Conservation (phyloP, 2,888 invertebrate genomes). For the Tromatobia lineatoria region DNA sequence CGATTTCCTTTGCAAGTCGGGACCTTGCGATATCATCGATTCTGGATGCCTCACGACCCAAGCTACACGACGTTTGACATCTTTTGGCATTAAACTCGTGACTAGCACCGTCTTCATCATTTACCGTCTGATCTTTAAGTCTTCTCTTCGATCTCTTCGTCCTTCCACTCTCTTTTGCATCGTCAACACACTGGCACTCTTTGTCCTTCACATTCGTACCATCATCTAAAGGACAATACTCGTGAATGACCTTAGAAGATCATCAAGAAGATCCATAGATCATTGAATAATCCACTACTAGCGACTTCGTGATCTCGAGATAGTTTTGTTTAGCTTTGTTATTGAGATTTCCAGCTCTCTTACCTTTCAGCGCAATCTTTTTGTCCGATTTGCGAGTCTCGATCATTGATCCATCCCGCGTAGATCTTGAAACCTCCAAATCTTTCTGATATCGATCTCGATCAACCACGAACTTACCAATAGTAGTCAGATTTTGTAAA, state of each 20-base stretch:
- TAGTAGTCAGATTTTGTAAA: not conserved
- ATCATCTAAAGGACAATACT: slow-evolving; percentile 1
- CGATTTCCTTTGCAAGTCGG: not conserved
- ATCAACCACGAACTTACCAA: not conserved
- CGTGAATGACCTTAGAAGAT: not conserved
- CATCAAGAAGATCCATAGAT: slow-evolving; percentile 11
- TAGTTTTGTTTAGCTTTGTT: not conserved
- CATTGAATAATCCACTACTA: not conserved
- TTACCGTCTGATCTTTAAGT: slow-evolving; percentile 22
- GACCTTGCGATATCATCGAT: not conserved
- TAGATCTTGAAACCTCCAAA: not conserved
- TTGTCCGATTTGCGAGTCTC: not conserved
- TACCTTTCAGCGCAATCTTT: not conserved
- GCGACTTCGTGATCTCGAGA: not conserved
- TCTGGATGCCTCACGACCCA: not conserved
- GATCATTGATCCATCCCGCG: not conserved
- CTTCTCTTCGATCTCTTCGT: slow-evolving; percentile 3
- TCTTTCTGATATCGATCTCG: not conserved
- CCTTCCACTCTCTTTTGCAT: slow-evolving; percentile 28
- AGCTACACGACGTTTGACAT: not conserved
- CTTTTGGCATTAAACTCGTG: slow-evolving; percentile 24
- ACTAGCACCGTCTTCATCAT: not conserved
- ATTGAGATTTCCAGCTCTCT: not conserved
- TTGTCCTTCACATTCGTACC: slow-evolving; percentile 38
- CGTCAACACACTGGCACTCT: not conserved